Evolutionary conservation across 2,113 vertebrate genomes (phyloP).

Genomic region (Phoenicopterus ruber): DNA sequence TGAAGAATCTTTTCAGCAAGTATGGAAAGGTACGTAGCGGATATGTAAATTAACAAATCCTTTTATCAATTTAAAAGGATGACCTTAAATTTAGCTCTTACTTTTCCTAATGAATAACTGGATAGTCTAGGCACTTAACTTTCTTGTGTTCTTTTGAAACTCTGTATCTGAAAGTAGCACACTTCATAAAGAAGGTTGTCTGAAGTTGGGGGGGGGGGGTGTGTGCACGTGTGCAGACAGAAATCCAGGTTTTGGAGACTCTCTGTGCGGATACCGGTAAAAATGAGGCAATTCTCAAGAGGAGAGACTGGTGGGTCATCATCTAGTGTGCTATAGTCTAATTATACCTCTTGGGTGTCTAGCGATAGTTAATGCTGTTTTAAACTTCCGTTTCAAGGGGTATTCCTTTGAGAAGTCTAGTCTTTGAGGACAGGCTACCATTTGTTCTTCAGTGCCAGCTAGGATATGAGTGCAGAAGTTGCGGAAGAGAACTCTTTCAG

Average conservation of each 20-base stretch:
- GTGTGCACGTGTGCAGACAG: not conserved
- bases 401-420: not conserved
- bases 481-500: not conserved
- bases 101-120: not conserved
- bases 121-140: not conserved
- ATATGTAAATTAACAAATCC: not conserved
- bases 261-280: not conserved
- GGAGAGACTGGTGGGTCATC: not conserved
- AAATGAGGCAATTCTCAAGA: not conserved
- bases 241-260: not conserved
- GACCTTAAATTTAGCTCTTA: not conserved
- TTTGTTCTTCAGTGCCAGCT: not conserved
- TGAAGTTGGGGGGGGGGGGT: accelerated
- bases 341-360: not conserved
- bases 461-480: not conserved
- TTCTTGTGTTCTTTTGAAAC: not conserved
- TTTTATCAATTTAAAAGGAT: not conserved
- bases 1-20: slow-evolving; percentile 97
- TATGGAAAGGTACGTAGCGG: slow-evolving; percentile 85
- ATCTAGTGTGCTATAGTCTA: not conserved
- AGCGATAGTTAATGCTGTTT: not conserved
- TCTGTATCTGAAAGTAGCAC: not conserved
- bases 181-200: not conserved
- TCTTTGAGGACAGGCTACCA: not conserved
- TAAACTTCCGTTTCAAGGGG: not conserved